Percentiles rank a stretch among this genome's conserved stretches.
phyloP scores from a whole-genome alignment of 2,797 vertebrate species.

The Leptoclinus maculatus region DNA sequence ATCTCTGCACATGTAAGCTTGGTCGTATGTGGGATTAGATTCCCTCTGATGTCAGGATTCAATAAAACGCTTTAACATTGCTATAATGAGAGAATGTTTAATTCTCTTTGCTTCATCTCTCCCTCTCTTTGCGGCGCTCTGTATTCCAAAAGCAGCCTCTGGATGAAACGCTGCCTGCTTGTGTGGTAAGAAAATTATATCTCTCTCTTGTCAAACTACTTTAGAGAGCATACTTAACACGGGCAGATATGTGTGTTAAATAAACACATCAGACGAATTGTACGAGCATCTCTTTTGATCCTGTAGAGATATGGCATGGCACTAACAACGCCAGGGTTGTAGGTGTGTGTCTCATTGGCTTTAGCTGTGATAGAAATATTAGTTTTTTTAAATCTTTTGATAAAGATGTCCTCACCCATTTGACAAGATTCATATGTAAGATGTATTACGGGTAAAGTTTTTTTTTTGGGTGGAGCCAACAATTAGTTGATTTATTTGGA shows the following conservation, averaged over 20 bases:
- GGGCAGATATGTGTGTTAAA: slow-evolving; percentile 23
- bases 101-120: slow-evolving; percentile 52
- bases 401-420: background rate
- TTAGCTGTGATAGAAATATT: background rate
- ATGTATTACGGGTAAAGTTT: background rate
- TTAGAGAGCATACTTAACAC: slow-evolving; percentile 32
- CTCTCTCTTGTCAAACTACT: slow-evolving; percentile 40
- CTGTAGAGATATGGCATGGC: slow-evolving; percentile 2
- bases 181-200: slow-evolving; percentile 31
- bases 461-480: background rate
- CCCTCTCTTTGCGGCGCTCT: slow-evolving; percentile 19
- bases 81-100: slow-evolving; percentile 67
- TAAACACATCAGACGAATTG: slow-evolving; percentile 36
- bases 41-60: slow-evolving; percentile 66
- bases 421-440: background rate
- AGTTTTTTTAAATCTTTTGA: background rate
- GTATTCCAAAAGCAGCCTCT: slow-evolving; percentile 33
- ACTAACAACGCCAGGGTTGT: slow-evolving; percentile 13
- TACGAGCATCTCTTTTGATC: slow-evolving; percentile 23
- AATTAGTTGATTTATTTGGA: background rate
- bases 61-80: slow-evolving; percentile 70
- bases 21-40: slow-evolving; percentile 47
- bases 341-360: slow-evolving; percentile 1
- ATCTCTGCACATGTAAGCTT: slow-evolving; percentile 5
- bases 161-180: slow-evolving; percentile 34